phyloP scores from a whole-genome alignment of 2,797 vertebrate genomes.

The Coregonus sp. region DNA sequence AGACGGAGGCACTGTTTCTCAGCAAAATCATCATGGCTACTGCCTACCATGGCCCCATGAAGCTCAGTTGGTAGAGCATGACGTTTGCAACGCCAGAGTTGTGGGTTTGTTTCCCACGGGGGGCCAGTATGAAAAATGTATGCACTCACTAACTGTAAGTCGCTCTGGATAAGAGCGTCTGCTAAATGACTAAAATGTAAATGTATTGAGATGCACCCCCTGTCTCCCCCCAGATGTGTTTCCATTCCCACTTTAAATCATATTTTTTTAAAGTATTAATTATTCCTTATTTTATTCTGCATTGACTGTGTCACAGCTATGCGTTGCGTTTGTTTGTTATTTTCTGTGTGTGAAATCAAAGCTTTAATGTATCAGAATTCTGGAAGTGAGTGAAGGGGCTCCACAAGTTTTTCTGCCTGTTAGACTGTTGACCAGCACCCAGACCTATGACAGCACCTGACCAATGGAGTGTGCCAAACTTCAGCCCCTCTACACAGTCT shows the following conservation, averaged over 20 bases:
- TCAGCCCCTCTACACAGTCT: neutral
- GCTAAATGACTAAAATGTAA: no score
- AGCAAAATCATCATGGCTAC: conserved; percentile 18
- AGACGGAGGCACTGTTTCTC: conserved; percentile 12
- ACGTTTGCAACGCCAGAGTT: no score
- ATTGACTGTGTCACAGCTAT: conserved; percentile 34
- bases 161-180: no score
- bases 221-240: conserved; percentile 42
- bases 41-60: neutral
- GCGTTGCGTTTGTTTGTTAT: conserved; percentile 25
- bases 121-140: no score
- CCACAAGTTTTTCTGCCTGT: neutral
- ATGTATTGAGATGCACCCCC: neutral
- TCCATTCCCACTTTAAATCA: conserved; percentile 59
- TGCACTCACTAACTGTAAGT: no score
- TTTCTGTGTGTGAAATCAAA: conserved; percentile 47
- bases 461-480: neutral
- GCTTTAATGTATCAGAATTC: conserved; percentile 40
- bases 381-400: conserved; percentile 5
- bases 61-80: no score
- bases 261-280: conserved; percentile 55
- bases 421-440: conserved; percentile 1
- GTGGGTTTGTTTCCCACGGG: no score
- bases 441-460: conserved; percentile 33
- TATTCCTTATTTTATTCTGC: conserved; percentile 55